phyloP scores from a whole-genome alignment of 2,113 vertebrate genomes.

The Sitta europaea region DNA sequence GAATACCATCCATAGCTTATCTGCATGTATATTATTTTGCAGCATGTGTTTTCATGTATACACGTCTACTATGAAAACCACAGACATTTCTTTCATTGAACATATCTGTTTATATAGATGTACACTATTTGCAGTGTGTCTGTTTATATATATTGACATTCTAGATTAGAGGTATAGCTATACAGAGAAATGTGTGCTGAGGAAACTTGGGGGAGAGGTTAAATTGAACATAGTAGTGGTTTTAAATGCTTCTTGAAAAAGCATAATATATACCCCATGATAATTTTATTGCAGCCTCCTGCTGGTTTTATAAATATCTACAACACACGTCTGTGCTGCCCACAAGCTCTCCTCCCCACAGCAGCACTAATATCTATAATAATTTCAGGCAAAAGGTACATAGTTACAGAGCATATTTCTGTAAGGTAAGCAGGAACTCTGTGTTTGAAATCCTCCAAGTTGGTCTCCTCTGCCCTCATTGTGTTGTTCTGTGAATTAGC shows the following conservation, averaged over 20 bases:
- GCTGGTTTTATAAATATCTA: slow-evolving; percentile 21
- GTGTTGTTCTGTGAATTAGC: neutral
- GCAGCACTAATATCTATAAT: neutral
- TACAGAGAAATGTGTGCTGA: neutral
- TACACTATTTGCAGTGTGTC: neutral
- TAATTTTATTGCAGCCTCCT: slow-evolving; percentile 26
- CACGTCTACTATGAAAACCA: neutral
- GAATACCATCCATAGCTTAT: neutral
- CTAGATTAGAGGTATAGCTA: neutral
- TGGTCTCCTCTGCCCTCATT: neutral
- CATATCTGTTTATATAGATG: neutral
- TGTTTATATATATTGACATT: neutral
- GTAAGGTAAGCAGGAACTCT: neutral
- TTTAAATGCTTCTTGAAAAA: slow-evolving; percentile 20
- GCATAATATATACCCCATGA: neutral
- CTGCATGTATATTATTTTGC: neutral
- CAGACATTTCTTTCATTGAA: neutral
- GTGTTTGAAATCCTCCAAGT: neutral
- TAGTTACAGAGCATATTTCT: neutral
- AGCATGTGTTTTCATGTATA: neutral
- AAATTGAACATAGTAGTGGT: neutral
- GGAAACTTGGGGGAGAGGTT: neutral
- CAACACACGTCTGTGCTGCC: neutral
- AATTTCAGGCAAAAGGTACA: neutral
- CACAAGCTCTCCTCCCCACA: neutral